phyloP scores from a whole-genome alignment of 2,113 vertebrate genomes.

The Glaucidium brasilianum region DNA sequence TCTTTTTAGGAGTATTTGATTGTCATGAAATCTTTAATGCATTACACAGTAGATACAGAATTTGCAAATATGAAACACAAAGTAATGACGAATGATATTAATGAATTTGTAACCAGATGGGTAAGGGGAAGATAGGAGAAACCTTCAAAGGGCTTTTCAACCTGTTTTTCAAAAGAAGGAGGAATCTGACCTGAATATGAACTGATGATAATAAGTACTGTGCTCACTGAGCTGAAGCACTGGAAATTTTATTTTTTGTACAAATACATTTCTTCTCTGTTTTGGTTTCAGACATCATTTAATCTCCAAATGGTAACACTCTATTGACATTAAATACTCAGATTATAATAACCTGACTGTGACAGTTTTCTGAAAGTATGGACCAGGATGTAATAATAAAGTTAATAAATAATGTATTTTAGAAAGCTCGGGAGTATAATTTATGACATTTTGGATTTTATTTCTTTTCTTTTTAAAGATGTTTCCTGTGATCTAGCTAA shows the following conservation, averaged over 20 bases:
- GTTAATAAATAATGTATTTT: constrained; percentile 31
- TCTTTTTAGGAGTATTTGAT: neutral
- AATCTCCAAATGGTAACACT: constrained; percentile 18
- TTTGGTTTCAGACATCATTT: constrained; percentile 42
- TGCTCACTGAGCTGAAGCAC: neutral
- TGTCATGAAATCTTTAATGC: neutral
- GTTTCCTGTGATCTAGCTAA: constrained; percentile 51
- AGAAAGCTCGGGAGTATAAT: neutral
- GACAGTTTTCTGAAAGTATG: constrained; percentile 10
- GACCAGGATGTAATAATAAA: constrained; percentile 11
- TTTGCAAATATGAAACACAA: neutral
- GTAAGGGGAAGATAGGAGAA: neutral
- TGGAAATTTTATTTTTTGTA: constrained; percentile 26
- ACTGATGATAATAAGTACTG: constrained; percentile 45
- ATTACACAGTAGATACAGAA: neutral
- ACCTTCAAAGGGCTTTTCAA: constrained; percentile 21
- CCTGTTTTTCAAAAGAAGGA: constrained; percentile 35
- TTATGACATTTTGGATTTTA: neutral
- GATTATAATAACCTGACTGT: constrained; percentile 3
- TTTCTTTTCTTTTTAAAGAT: constrained; percentile 24
- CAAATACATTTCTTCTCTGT: neutral
- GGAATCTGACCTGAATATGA: constrained; percentile 50
- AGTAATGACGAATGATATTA: neutral
- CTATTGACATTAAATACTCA: constrained; percentile 25
- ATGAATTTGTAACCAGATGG: constrained; percentile 9